Conservation (phyloP, 2,113 vertebrate species). For the Psittacara wagleri region DNA sequence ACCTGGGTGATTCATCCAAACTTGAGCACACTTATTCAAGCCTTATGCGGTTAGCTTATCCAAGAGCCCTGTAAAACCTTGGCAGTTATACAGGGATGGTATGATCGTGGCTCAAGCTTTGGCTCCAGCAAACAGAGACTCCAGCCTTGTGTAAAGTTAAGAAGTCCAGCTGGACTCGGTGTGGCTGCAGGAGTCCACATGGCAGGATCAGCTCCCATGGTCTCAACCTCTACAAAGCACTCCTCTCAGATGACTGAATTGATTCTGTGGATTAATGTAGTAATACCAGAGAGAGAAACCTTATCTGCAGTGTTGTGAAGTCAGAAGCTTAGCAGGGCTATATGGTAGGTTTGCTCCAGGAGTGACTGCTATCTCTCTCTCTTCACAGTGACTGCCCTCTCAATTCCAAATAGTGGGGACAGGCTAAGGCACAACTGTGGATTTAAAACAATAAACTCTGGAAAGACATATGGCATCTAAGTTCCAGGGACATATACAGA, state of each 20-base stretch:
- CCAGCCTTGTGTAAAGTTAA: background rate
- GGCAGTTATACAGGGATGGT: background rate
- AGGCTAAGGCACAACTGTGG: background rate
- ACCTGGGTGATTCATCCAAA: background rate
- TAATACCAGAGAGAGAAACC: constrained; percentile 35
- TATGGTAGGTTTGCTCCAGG: constrained; percentile 18
- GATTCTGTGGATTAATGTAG: constrained; percentile 63
- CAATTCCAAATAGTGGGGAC: background rate
- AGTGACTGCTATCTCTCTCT: constrained; percentile 53
- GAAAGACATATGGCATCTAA: background rate
- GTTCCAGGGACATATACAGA: constrained; percentile 3
- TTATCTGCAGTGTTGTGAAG: constrained; percentile 33
- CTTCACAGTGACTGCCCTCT: constrained; percentile 17
- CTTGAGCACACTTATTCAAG: background rate
- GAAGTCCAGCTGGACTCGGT: background rate
- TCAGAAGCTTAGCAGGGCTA: constrained; percentile 52
- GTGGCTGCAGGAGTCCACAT: background rate
- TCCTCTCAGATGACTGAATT: constrained; percentile 32
- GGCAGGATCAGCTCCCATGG: background rate
- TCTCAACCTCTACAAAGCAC: background rate
- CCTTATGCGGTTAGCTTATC: background rate
- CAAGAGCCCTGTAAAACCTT: background rate
- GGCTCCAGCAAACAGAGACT: background rate
- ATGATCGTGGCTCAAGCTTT: background rate
- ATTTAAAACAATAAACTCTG: constrained; percentile 16